Evolutionary conservation across 1,140 invertebrate species (phyloP), one percentile per base, ranked within the genome.

Genomic region (Octopus sinensis): DNA sequence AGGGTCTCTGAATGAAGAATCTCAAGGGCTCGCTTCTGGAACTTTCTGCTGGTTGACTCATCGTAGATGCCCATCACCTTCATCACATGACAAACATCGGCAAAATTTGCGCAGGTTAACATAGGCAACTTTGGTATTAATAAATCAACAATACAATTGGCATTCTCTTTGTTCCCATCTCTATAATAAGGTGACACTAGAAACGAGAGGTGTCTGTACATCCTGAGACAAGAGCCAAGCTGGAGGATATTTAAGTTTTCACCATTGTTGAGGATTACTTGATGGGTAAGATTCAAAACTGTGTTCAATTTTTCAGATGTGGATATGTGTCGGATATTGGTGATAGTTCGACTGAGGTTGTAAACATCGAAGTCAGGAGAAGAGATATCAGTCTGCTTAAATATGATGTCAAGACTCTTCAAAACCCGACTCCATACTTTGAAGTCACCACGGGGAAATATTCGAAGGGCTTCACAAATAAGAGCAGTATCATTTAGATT

Each of bases 391-490:
- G 6, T 73, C 6, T 73, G 4, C 0, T 77, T 43, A 0, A 77
- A 43, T 13, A 23, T 77, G 30, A 9, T 17, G 6, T 7, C 43
- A 52, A 77, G 13, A 13, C 76, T 5, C 17, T 77, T 7, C 12
- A 51, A 77, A 9, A 77, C 52, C 17, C 52, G 30, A 17, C 43
- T 9, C 76, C 76, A 77, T n/a, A 77, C 4, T 43, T 77, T 77
- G 23, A 77, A 52, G 17, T 77, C 76, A 4, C 76, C 76, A 30
- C 76, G 76, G 17, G 30, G 76, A 17, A 77, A 77, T 43, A 77
- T 77, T 5, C 76, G 76, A 13, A 77, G 9, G 17, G 23, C 13
- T 53, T 77, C 76, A 23, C 17, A 43, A 43, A 77, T 9, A 5
- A 9, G 23, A 23, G 76, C 76, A 17, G 52, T 6, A 51, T 51